Percentiles rank a stretch among this genome's conserved stretches.
These are phyloP conservation scores for Grammatotria lemairii DNA, from an alignment of 2,113 vertebrate species.

Conservation along the genomic window DNA sequence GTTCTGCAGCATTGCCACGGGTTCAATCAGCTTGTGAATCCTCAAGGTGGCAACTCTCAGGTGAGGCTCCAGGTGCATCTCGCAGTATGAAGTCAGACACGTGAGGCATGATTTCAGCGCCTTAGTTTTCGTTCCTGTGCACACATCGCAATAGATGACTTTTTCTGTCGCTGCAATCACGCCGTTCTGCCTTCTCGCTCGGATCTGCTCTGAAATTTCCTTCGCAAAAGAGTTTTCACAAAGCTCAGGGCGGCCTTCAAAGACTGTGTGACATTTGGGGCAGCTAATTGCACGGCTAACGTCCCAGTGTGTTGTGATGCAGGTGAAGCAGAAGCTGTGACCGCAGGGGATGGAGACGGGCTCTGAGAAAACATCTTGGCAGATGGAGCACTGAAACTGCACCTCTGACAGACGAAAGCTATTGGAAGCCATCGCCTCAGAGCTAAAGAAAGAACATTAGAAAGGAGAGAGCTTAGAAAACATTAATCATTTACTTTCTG, in stretches of 20 bases:
- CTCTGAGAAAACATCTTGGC: slow-evolving; percentile 54
- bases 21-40: slow-evolving; percentile 66
- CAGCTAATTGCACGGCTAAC: not conserved
- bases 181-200: not conserved
- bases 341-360: slow-evolving; percentile 65
- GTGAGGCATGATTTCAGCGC: slow-evolving; percentile 70
- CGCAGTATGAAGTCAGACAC: slow-evolving; percentile 73
- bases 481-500: not conserved
- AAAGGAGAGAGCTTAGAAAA: not conserved
- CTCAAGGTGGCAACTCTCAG: slow-evolving; percentile 38
- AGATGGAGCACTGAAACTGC: slow-evolving; percentile 62
- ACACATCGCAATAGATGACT: slow-evolving; percentile 67
- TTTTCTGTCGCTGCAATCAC: not conserved
- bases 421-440: slow-evolving; percentile 39
- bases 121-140: slow-evolving; percentile 35
- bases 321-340: slow-evolving; percentile 67
- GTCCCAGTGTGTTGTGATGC: slow-evolving; percentile 53
- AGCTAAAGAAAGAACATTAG: not conserved
- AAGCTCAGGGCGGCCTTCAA: slow-evolving; percentile 37
- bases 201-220: slow-evolving; percentile 58
- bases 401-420: slow-evolving; percentile 28
- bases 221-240: slow-evolving; percentile 57
- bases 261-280: slow-evolving; percentile 40
- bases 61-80: slow-evolving; percentile 65
- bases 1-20: slow-evolving; percentile 53